A percentile compares a stretch with the other conserved stretches of the same genome.
Evolutionary conservation across 2,797 vertebrate genomes (phyloP).

Genomic region (Melanotaenia nigrans): DNA sequence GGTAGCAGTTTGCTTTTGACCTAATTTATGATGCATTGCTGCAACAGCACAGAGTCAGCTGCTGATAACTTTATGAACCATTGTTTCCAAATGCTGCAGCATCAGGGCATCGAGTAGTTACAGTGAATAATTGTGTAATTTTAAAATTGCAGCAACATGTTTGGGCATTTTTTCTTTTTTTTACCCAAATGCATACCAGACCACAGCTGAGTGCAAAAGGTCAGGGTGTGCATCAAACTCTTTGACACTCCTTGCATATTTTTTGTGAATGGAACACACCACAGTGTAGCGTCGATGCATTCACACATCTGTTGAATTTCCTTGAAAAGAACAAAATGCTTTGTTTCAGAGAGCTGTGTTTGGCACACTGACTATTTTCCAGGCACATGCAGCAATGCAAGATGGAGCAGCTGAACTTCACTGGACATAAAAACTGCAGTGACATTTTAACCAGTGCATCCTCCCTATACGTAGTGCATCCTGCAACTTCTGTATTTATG

Average conservation of each 20-base stretch:
- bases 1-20: no score
- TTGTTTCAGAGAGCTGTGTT: not conserved
- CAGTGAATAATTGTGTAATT: not conserved
- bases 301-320: not conserved
- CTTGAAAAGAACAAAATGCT: not conserved
- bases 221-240: not conserved
- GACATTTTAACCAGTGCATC: not conserved
- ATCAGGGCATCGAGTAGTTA: not conserved
- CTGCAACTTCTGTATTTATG: no score
- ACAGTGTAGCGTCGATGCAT: not conserved
- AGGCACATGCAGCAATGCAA: not conserved
- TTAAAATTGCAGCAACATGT: not conserved
- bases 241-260: not conserved
- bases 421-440: not conserved
- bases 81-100: not conserved
- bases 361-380: not conserved
- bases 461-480: no score
- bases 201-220: slow-evolving; percentile 5
- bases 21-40: no score
- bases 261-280: not conserved
- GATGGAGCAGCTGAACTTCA: not conserved
- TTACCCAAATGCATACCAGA: not conserved
- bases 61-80: not conserved
- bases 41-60: not conserved
- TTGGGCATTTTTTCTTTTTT: not conserved